Conservation (phyloP, 2,797 vertebrate genomes). For the Steatocranus sp. region DNA sequence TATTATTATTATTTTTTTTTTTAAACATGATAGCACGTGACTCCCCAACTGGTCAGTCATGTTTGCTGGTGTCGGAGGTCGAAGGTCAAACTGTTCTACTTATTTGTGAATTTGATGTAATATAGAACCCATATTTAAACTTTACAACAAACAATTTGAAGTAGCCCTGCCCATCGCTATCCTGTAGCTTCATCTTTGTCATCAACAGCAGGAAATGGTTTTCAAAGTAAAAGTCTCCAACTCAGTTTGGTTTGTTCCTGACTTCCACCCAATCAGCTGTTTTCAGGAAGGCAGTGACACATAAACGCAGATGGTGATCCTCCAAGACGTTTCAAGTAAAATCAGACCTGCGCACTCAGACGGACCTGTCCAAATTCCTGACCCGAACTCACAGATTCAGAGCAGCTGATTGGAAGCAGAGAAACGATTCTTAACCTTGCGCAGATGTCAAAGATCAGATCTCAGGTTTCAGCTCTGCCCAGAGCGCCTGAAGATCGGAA, state of each 20-base stretch:
- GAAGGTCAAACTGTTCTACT: constrained; percentile 50
- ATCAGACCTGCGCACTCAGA: background rate
- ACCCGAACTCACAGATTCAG: background rate
- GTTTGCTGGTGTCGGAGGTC: constrained; percentile 22
- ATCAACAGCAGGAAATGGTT: background rate
- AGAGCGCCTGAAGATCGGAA: background rate
- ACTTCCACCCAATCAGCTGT: background rate
- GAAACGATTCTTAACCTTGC: background rate
- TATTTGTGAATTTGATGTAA: constrained; percentile 61
- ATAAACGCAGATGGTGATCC: background rate
- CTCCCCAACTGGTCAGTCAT: constrained; percentile 45
- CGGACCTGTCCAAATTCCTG: background rate
- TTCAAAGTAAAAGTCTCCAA: background rate
- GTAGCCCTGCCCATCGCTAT: background rate
- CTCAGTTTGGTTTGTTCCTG: background rate
- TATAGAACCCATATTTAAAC: constrained; percentile 50
- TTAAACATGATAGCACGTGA: constrained; percentile 26
- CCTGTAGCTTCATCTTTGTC: background rate
- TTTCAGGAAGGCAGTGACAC: background rate
- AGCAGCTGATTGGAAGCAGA: background rate
- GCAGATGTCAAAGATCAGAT: background rate
- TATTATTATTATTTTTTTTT: background rate
- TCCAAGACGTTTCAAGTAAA: background rate
- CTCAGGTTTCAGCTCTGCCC: background rate
- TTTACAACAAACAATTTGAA: background rate